Base-by-base conservation (phyloP, 1,140 invertebrate species). In the Patella vulgata region DNA sequence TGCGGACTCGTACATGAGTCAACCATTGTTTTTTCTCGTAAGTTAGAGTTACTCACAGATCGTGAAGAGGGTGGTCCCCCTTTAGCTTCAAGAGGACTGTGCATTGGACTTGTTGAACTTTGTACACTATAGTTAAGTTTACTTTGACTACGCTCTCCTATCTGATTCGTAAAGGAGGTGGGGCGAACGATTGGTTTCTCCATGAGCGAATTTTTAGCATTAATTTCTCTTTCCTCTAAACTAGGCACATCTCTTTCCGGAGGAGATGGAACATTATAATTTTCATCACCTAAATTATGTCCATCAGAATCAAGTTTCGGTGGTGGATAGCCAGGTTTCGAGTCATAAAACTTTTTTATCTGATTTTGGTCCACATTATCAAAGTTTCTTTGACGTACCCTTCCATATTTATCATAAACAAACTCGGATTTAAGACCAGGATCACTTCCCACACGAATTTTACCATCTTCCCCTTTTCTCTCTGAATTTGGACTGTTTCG, bases 261-360 rank as follows among this genome's bases (percentile, higher is more conserved):
- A 1, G 91, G 90, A 33, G 91, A 92, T 11, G 90, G 90, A 33
- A 91, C 89, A 61, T 87, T 88, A 82, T 91, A 91, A 68, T 91
- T 89, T 61, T 88, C 87, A 78, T 91, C 89, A 46, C 88, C 89
- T 51, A 89, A 88, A 71, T 90, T 88, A 75, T 90, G 87, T 79
- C 91, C 89, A 68, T 89, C 79, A 23, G 77, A 74, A 61, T 81
- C 79, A 64, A 75, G 63, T 25, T 64, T 69, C 33, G 79, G 79
- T 17, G 77, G 70, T 14, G 74, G 73, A 47, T 81, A 87, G 54
- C 87, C 87, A 30, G 89, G 88, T 47, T 72, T 61, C 53, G 72
- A 71, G 40, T 75, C 60, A 59, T 70, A 79, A 56, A 78, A 74
- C 23, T 77, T 64, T 30, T 74, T 85, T 63, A 79, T 73, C 36